These are phyloP conservation scores for Onychostruthus taczanowskii DNA, from an alignment of 2,113 vertebrate species.

Conservation along the genomic window DNA sequence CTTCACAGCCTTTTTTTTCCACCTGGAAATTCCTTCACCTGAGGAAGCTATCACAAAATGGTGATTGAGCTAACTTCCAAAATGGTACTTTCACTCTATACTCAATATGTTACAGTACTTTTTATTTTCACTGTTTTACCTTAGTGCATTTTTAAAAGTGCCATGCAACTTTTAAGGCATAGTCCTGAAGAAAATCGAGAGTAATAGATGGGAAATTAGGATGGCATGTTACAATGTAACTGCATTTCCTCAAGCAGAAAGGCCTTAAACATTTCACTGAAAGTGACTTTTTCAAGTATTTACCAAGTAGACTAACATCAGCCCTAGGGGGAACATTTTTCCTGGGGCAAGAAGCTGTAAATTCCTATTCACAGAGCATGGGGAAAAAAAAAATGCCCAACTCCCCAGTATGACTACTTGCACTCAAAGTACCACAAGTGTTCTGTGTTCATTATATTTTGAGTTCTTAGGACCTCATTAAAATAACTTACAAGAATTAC, in stretches of 20 bases:
- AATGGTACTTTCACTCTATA: not conserved
- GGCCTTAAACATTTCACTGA: not conserved
- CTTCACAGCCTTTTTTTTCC: not conserved
- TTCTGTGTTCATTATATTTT: rapidly evolving
- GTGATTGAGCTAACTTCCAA: not conserved
- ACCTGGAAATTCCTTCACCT: not conserved
- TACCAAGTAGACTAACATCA: not conserved
- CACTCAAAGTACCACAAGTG: not conserved
- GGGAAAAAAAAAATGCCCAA: rapidly evolving
- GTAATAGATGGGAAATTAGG: not conserved
- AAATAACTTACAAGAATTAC: not conserved
- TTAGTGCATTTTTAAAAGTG: not conserved
- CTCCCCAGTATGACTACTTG: not conserved
- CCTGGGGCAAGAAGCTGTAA: not conserved
- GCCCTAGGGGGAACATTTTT: not conserved
- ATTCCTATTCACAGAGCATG: not conserved
- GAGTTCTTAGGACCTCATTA: not conserved
- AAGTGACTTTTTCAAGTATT: not conserved
- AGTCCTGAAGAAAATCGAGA: not conserved
- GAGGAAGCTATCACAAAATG: not conserved
- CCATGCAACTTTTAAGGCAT: not conserved
- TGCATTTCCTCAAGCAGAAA: not conserved
- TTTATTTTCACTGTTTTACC: not conserved
- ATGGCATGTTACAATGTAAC: not conserved
- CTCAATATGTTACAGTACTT: not conserved